These are phyloP conservation scores for Colletes collaris DNA, from an alignment of 2,888 invertebrate species.

Conservation along the genomic window DNA sequence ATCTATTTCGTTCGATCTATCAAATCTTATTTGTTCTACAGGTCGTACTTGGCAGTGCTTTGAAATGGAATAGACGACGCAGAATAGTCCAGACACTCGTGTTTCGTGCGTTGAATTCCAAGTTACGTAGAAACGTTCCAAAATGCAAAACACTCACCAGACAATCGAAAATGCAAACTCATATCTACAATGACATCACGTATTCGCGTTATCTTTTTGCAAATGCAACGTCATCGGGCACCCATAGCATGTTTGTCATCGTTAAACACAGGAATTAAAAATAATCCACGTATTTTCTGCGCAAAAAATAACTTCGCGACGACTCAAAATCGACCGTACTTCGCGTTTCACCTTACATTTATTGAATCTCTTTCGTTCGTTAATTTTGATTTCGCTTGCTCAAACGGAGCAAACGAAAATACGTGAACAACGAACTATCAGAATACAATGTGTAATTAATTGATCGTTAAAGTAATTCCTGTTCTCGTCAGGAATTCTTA, in stretches of 20 bases:
- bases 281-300: constrained; percentile 6
- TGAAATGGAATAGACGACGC: background rate
- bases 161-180: constrained; percentile 23
- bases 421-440: too few relatives aligned
- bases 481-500: too few relatives aligned
- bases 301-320: background rate
- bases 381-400: background rate
- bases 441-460: too few relatives aligned
- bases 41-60: background rate
- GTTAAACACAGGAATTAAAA: constrained; percentile 13
- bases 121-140: background rate
- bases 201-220: constrained; percentile 15
- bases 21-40: too few relatives aligned
- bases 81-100: background rate
- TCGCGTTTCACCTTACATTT: background rate
- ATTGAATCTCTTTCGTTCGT: background rate
- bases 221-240: background rate
- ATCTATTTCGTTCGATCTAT: too few relatives aligned
- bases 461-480: too few relatives aligned
- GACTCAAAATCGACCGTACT: background rate
- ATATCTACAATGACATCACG: constrained; percentile 1
- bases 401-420: too few relatives aligned
- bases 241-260: constrained; percentile 6
- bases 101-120: background rate
- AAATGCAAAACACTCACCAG: background rate